Evolutionary conservation across 1,140 invertebrate genomes (phyloP).

Genomic region (Bombus waltoni): DNA sequence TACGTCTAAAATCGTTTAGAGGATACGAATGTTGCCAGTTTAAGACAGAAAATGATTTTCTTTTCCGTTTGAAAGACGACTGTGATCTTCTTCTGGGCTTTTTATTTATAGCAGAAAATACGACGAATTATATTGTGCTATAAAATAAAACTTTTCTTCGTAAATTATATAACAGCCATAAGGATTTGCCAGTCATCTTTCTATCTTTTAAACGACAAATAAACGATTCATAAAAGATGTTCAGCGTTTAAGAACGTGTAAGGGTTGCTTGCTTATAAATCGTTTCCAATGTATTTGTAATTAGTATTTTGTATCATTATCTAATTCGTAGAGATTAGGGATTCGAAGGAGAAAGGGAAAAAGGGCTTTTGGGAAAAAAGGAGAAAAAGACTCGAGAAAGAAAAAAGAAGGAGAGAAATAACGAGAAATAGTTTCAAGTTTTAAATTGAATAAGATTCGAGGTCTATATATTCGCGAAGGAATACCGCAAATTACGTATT

Average conservation of each 20-base stretch:
- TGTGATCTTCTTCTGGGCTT: neutral
- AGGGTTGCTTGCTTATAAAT: neutral
- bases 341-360: no score
- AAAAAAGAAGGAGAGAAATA: no score
- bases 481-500: no score
- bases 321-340: no score
- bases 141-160: neutral
- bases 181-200: neutral
- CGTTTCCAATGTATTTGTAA: neutral
- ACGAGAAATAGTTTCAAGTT: no score
- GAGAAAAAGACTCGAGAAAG: no score
- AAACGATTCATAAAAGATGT: no score
- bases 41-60: neutral
- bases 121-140: neutral
- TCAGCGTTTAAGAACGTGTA: neutral
- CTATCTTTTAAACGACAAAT: neutral
- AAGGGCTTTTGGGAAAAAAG: no score
- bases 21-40: neutral
- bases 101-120: no score
- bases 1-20: neutral
- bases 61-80: neutral
- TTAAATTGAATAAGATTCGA: no score
- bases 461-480: no score
- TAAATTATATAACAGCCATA: neutral
- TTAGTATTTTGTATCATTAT: no score